Evolutionary conservation across 1,140 invertebrate species (phyloP).

Genomic region (Heliothis subflexa): DNA sequence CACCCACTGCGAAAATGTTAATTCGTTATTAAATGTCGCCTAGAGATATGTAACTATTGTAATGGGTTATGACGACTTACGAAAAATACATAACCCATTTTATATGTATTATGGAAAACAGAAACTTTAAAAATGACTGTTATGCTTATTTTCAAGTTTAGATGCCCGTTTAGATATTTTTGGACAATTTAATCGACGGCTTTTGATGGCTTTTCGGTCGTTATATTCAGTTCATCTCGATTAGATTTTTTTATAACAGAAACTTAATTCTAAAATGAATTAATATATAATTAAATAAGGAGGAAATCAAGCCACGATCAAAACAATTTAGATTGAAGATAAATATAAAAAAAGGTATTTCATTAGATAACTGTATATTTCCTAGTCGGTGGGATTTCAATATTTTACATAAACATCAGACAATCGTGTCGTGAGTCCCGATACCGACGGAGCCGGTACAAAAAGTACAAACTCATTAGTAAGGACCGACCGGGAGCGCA

Average conservation of each 20-base stretch:
- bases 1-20: conserved; percentile 34
- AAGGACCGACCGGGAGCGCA: conserved; percentile 74
- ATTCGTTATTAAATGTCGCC: conserved; percentile 21
- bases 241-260: neutral
- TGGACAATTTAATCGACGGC: conserved; percentile 21
- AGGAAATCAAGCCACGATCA: neutral
- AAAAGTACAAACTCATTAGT: conserved; percentile 84
- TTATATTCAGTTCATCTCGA: neutral
- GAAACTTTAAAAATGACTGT: neutral
- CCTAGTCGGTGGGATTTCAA: conserved; percentile 17
- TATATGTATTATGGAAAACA: conserved; percentile 31
- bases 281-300: too few species aligned
- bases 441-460: conserved; percentile 64
- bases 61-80: too few species aligned
- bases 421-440: conserved; percentile 47
- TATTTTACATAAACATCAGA: conserved; percentile 34
- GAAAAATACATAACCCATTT: conserved; percentile 17
- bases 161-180: conserved; percentile 25
- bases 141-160: neutral
- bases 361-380: conserved; percentile 12
- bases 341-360: neutral
- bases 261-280: too few species aligned
- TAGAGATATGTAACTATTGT: neutral
- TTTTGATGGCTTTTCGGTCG: neutral
- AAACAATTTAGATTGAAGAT: neutral